These are phyloP conservation scores for Anorthoa munda DNA, from an alignment of 2,888 invertebrate species.

Conservation along the genomic window DNA sequence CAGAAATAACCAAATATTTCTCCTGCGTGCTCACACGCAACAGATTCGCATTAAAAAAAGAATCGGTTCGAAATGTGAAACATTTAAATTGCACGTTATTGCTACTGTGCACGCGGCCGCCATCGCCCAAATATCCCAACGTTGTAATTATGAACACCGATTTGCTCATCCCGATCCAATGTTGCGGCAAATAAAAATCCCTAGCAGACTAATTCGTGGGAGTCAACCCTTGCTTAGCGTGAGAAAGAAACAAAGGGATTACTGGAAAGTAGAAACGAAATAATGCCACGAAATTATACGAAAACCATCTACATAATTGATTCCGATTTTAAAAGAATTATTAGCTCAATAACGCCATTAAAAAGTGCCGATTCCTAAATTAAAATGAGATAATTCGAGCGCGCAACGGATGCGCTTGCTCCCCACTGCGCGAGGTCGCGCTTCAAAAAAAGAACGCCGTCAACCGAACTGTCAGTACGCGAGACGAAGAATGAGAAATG, in stretches of 20 bases:
- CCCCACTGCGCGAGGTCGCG: slow-evolving; percentile 88
- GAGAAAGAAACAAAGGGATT: slow-evolving; percentile 82
- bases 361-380: slow-evolving; percentile 83
- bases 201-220: slow-evolving; percentile 87
- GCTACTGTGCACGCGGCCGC: slow-evolving; percentile 89
- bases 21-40: slow-evolving; percentile 70
- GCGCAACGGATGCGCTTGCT: slow-evolving; percentile 85
- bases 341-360: slow-evolving; percentile 69
- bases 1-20: slow-evolving; percentile 67
- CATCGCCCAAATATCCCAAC: slow-evolving; percentile 85
- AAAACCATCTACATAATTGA: slow-evolving; percentile 66
- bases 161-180: slow-evolving; percentile 86
- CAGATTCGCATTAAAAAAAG: slow-evolving; percentile 60
- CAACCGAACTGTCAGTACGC: slow-evolving; percentile 87
- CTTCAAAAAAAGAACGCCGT: slow-evolving; percentile 86
- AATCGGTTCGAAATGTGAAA: slow-evolving; percentile 87
- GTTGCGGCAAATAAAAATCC: slow-evolving; percentile 86
- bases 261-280: slow-evolving; percentile 63
- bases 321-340: slow-evolving; percentile 69
- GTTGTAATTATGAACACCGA: slow-evolving; percentile 88
- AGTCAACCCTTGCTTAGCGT: slow-evolving; percentile 85
- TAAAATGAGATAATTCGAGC: slow-evolving; percentile 87
- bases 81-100: slow-evolving; percentile 90
- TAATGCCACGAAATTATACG: slow-evolving; percentile 60
- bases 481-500: slow-evolving; percentile 87